A percentile compares a stretch with the other conserved stretches of the same genome.
phyloP scores from a whole-genome alignment of 2,113 vertebrate genomes.

The Protobothrops mucrosquamatus region DNA sequence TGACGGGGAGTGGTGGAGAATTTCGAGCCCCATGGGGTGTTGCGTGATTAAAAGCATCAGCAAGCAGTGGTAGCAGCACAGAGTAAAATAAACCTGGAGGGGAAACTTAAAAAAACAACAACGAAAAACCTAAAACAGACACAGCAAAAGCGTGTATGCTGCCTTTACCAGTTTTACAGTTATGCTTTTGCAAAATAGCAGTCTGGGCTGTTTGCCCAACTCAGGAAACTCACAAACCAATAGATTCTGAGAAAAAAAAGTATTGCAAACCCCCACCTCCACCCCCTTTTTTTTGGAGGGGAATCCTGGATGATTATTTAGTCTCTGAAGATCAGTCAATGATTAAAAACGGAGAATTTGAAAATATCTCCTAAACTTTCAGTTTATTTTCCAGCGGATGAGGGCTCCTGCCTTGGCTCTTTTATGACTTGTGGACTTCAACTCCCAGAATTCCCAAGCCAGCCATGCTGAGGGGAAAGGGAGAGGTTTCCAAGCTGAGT shows the following conservation, averaged over 20 bases:
- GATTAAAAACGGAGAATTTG: background rate
- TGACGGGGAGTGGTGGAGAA: slow-evolving; percentile 68
- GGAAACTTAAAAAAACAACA: background rate
- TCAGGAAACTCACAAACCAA: slow-evolving; percentile 14
- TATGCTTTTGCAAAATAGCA: slow-evolving; percentile 35
- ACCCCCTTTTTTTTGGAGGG: background rate
- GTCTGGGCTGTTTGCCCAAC: background rate
- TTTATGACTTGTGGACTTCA: no score
- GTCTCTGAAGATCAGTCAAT: background rate
- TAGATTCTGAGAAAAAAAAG: background rate
- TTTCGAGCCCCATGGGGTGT: slow-evolving; percentile 71
- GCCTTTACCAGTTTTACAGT: slow-evolving; percentile 67
- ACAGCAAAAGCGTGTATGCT: slow-evolving; percentile 75
- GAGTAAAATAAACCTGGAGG: slow-evolving; percentile 65
- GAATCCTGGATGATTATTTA: background rate
- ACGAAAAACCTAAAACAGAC: slow-evolving; percentile 60
- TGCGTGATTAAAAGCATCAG: slow-evolving; percentile 45
- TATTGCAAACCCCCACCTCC: slow-evolving; percentile 1
- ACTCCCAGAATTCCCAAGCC: no score
- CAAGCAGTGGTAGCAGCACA: slow-evolving; percentile 67
- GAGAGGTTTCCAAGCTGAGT: no score
- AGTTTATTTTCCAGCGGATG: background rate
- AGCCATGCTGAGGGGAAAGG: no score
- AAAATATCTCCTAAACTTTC: background rate
- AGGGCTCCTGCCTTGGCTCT: no score